Base-by-base conservation (phyloP, 2,113 vertebrate species). In the Polypterus senegalus region DNA sequence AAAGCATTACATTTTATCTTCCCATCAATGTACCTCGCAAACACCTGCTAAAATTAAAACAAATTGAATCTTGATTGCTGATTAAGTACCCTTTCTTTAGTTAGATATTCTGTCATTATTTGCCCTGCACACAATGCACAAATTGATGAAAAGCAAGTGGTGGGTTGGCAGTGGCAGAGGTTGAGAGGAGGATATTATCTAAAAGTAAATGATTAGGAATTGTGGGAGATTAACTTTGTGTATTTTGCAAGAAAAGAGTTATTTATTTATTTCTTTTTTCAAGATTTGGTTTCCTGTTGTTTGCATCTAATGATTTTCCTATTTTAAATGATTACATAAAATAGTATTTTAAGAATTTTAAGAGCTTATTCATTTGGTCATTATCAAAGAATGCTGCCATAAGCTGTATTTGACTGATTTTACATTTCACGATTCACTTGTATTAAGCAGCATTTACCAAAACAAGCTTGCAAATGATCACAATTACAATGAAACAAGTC, bases 51-150 rank as follows among this genome's bases (percentile, higher is more conserved):
- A 89, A 91, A 88, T 87, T 85, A 89, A 88, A 89, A 89, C 86
- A 89, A 92, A 91, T 89, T 89, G 87, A 89, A 89, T 91, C 87
- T 89, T 91, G 90, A 92, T 90, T 90, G 90, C 89, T 90, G 89
- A 92, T 89, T 88, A 90, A 88, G 87, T 88, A 83, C 80, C 81
- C 87, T 89, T 89, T 91, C 89, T 90, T 88, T 87, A 84, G 84
- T 81, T 83, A 80, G 82, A 88, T 87, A 87, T 87, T 86, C 86
- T 86, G 82, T 82, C 87, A 88, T 87, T 85, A 85, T 86, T 87
- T 88, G 86, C 84, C 83, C 88, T 81, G 83, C 79, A 66, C 83
- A 88, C 82, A 84, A 86, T 83, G 82, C 79, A 78, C 69, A 84
- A 87, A 87, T 77, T 86, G 86, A 85, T 88, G 83, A 86, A 84